Percentiles rank a stretch among this genome's conserved stretches.
phyloP scores from a whole-genome alignment of 1,140 invertebrate genomes.

The Philopotamus ludificatus region DNA sequence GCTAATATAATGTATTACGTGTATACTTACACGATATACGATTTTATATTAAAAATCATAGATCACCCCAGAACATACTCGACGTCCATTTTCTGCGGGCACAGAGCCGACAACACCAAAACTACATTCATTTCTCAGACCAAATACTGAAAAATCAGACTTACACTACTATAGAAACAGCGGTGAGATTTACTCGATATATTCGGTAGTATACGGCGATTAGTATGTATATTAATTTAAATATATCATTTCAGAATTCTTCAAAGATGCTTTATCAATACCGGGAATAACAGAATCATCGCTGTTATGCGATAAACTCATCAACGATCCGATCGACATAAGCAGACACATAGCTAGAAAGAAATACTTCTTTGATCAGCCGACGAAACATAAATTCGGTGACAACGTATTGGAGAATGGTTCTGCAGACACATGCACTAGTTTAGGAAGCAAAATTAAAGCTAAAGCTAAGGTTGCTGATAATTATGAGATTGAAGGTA shows the following conservation, averaged over 20 bases:
- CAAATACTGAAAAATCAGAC: constrained; percentile 30
- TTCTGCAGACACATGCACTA: constrained; percentile 54
- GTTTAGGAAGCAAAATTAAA: constrained; percentile 56
- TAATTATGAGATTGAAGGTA: constrained; percentile 23
- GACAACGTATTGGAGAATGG: constrained; percentile 55
- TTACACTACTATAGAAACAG: constrained; percentile 42
- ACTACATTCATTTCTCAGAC: constrained; percentile 31
- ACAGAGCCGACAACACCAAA: constrained; percentile 48
- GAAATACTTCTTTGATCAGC: constrained; percentile 17
- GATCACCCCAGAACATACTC: constrained; percentile 49
- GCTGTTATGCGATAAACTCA: constrained; percentile 32
- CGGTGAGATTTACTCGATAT: constrained; percentile 42
- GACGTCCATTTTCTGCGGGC: constrained; percentile 53
- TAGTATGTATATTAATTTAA: not conserved
- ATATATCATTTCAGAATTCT: constrained; percentile 28
- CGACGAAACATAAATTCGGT: constrained; percentile 16
- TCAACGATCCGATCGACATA: constrained; percentile 33
- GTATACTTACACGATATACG: too few relatives aligned
- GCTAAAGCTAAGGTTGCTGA: constrained; percentile 41
- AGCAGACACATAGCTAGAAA: not conserved
- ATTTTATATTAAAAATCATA: constrained; percentile 37
- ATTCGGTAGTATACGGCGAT: not conserved
- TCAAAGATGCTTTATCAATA: constrained; percentile 23
- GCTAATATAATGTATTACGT: too few relatives aligned
- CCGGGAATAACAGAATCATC: constrained; percentile 34